Base-by-base conservation (phyloP, 64 coral and sea anemone species). In the Stichodactyla mertensii region DNA sequence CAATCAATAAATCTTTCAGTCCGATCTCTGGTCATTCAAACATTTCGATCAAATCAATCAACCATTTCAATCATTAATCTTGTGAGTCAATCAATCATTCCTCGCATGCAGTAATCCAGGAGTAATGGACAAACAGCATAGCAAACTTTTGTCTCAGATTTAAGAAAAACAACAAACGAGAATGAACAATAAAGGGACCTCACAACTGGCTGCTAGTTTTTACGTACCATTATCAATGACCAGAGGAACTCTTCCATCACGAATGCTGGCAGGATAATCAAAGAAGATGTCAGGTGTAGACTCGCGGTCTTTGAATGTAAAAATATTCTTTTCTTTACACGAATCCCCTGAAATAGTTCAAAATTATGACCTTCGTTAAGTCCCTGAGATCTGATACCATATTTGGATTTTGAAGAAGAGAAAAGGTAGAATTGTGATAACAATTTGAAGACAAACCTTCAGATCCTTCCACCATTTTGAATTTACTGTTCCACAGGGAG, bases 211-310 rank as follows among this genome's bases (percentile, higher is more conserved):
- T 11, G 12, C 11, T 26, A 12, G 1, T 26, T 28, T 74, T 74
- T 4, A 74, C 89, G 79, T 66, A 98, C 96, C 96, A 92, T 98
- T 98, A 77, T 98, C 96, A 83, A 98, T 90, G 53, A 98, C 86
- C n/a, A 98, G 57, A 53, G 96, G 96, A 78, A 94, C 87, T 22
- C 56, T 53, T 52, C 89, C 86, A 71, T 98, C 93, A 84, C 90
- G 84, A 71, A 98, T 66, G 55, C 79, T 92, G 18, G 71, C 13
- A 18, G 85, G 51, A 77, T 98, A 98, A 6, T 98, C 96, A 83
- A 83, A 90, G 77, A 95, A 89, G n/a, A 54, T 45, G 20, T 98
- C 96, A 23, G 93, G 92, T 16, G 74, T 84, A 18, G 93, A 86
- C 31, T 95, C 93, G 24, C 64, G 20, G 77, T 98, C 93, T 90